Evolutionary conservation across 2,797 vertebrate genomes (phyloP), one percentile per base, ranked within the genome.

Genomic region (Phataginus tricuspis): DNA sequence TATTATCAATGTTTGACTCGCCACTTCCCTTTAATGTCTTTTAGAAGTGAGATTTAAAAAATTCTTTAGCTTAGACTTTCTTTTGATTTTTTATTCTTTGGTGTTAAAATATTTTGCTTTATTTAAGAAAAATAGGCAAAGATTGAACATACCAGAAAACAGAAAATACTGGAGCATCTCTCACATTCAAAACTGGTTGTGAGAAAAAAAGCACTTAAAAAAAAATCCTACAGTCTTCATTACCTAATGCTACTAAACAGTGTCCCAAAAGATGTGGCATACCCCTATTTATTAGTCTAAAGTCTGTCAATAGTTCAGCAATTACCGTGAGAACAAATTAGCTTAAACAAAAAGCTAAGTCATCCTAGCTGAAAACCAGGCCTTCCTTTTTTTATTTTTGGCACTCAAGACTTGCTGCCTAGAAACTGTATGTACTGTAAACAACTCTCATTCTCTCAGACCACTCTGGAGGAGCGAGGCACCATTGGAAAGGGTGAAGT

Each of bases 41-140:
- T 72, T 69, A 53, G 16, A 88, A 88, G 14, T 31, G 1, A 29
- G 21, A 34, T 31, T 66, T 61, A 64, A 83, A 71, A 61, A 89
- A 80, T 39, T 74, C 23, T 61, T 85, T 64, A 42, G 10, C 42
- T 91, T 88, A 89, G 21, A 51, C 27, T 91, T 88, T 77, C 27
- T 91, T 88, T 77, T 10, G 79, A 25, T 61, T 90, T 90, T 91
- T 87, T 69, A 27, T 45, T 79, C 45, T 85, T 84, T 45, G 31
- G 18, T 57, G 5, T 86, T 88, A 84, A 89, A 71, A 84, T 69
- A 64, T 92, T 94, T 95, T 86, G 21, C 39, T 89, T 64, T 92
- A 55, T 83, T 82, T 83, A 83, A 72, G 68, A 55, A 92, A 93
- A 93, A 74, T 4, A 49, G 2, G 13, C 13, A 89, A 68, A 84